Conservation (phyloP, 2,797 vertebrate genomes). For the Hippoglossus hippoglossus region DNA sequence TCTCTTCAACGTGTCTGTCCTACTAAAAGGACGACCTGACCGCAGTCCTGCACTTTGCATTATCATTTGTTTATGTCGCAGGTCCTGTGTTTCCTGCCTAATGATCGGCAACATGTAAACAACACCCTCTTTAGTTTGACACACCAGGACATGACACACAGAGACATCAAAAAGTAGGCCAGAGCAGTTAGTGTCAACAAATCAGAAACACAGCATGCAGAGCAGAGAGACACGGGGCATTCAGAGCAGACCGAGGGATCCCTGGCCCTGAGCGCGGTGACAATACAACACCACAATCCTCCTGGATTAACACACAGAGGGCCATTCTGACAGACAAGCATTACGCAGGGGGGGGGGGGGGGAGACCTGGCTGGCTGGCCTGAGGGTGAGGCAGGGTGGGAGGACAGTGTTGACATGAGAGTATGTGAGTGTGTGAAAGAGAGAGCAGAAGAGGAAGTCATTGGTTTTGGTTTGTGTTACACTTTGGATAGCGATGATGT, state of each 20-base stretch:
- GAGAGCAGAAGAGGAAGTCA: constrained; percentile 26
- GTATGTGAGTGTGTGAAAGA: constrained; percentile 3
- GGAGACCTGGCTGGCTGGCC: constrained; percentile 3
- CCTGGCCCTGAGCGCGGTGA: constrained; percentile 20
- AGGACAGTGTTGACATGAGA: constrained; percentile 40
- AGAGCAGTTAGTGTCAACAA: constrained; percentile 56
- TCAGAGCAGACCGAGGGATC: constrained; percentile 1
- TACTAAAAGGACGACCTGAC: neutral
- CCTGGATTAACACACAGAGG: constrained; percentile 67
- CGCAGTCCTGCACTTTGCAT: constrained; percentile 52
- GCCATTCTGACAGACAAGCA: constrained; percentile 63
- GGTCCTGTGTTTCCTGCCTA: constrained; percentile 14
- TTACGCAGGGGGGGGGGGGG: constrained; percentile 16
- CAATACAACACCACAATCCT: constrained; percentile 68
- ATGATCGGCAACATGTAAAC: constrained; percentile 37
- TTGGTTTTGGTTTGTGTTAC: constrained; percentile 29
- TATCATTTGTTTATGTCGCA: constrained; percentile 51
- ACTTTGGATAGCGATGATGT: neutral
- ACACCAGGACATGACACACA: neutral
- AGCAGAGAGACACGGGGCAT: constrained; percentile 35
- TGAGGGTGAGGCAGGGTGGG: constrained; percentile 4
- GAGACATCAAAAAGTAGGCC: constrained; percentile 17
- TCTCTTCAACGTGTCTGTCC: neutral
- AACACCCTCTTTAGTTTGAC: constrained; percentile 7
- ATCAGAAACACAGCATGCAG: constrained; percentile 56